Evolutionary conservation across 1,140 invertebrate genomes (phyloP), one percentile per base, ranked within the genome.

Genomic region (Bathynomus jamesi): DNA sequence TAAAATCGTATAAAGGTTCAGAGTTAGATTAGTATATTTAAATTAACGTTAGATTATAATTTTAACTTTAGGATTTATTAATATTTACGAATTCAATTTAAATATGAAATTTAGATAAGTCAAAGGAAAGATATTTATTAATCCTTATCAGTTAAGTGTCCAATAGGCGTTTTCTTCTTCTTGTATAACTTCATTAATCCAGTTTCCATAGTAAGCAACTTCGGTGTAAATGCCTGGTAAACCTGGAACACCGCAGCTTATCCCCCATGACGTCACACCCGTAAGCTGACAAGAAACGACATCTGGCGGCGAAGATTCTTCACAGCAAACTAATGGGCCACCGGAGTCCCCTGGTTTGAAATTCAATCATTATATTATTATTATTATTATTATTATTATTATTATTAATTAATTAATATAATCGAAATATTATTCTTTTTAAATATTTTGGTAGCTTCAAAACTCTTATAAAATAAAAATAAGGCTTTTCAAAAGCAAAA

Each of bases 201-300:
- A 92, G 53, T 82, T 79, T 13, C 84, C 82, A 75, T 87, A 87
- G 61, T 83, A 81, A 0, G 86, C 79, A 13, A 92, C 86, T 40
- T 89, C 85, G 1, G 87, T 86, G 79, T 89, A 91, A 69, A 92
- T 88, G 10, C 91, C 90, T 0, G 90, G 90, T 77, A 86, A 85
- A 0, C 80, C 78, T 0, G 86, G 83, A 63, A 83, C 80, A 1
- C 86, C 90, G 78, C 91, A 93, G 4, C 86, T 86, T 69, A 84
- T 85, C 25, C 90, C 90, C 89, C 89, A 91, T 10, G 89, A 90
- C 0, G 88, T 87, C 10, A 91, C 80, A 4, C 91, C 91, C 65
- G 87, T 85, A 32, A 90, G 80, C 28, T 4, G 85, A 79, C 73
- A 89, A 77, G 3, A 87, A 32, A 4, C 28, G 87, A 5, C 87